Evolutionary conservation across 2,888 invertebrate genomes (phyloP).

Genomic region (Nephrotoma flavescens): DNA sequence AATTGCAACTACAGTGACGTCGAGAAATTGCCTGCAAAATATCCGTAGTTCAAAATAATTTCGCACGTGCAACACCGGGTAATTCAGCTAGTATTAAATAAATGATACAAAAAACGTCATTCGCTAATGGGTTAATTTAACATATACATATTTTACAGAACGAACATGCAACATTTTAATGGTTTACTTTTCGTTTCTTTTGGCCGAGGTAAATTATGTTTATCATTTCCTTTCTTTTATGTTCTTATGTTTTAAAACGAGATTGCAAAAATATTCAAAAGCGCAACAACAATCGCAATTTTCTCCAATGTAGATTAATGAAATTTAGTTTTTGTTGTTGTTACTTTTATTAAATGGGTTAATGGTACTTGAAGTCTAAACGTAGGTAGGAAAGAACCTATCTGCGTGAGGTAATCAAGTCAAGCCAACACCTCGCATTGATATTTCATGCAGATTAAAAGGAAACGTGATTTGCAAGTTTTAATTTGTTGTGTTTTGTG

Average conservation of each 20-base stretch:
- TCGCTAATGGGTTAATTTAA: neutral
- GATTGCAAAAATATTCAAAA: neutral
- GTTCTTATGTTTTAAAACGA: neutral
- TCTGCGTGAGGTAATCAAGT: neutral
- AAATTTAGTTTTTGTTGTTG: neutral
- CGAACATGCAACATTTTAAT: neutral
- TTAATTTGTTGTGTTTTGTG: too few relatives aligned
- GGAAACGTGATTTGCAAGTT: too few relatives aligned
- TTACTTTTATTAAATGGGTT: neutral
- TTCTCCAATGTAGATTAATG: neutral
- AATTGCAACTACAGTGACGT: too few relatives aligned
- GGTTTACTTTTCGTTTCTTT: neutral
- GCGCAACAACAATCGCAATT: neutral
- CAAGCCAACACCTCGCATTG: too few relatives aligned
- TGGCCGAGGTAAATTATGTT: neutral
- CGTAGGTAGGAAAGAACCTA: neutral
- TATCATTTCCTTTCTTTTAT: neutral
- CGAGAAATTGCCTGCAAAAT: too few relatives aligned
- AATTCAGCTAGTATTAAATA: too few relatives aligned
- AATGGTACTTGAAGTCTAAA: neutral
- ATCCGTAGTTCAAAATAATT: too few relatives aligned
- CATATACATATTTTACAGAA: neutral
- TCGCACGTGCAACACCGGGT: too few relatives aligned
- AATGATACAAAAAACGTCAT: neutral
- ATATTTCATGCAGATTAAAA: too few relatives aligned